Evolutionary conservation across 1,140 invertebrate genomes (phyloP), one percentile per base, ranked within the genome.

Genomic region (Lepidurus apus): DNA sequence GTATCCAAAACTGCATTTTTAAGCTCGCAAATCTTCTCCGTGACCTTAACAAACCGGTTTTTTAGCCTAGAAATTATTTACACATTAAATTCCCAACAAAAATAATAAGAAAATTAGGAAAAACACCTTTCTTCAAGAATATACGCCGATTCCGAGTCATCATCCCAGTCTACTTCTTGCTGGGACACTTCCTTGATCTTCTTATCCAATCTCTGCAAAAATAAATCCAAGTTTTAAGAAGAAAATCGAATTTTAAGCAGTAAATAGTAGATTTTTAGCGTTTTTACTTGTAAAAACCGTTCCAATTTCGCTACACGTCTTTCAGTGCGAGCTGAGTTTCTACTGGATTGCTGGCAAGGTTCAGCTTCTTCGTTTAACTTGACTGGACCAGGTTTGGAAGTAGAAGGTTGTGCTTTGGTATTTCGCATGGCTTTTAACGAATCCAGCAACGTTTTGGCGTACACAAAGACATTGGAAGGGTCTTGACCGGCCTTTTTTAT

Each of bases 151-250:
- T 43, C 24, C 21, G 74, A 21, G 5, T 78, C 78, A 9, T 43
- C 78, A 34, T 47, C 74, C 42, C 7, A 44, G 45, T 75, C 73
- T 7, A 79, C 73, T 75, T 79, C 78, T 44, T 74, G 42, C 42
- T 42, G 34, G 5, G 73, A 44, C 21, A 79, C 26, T 53, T 79
- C 74, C 44, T 79, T 75, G 13, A 79, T 79, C 45, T 79, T 79
- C 42, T 75, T 75, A 75, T 75, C 73, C 42, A 79, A 43, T 13
- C n/a, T 34, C 78, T 79, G 13, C 13, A 0, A 65, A 65, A 65
- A 3, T 17, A 1, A 21, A 34, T 3, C 34, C 34, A 34, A 34
- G 34, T 34, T 34, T 34, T 34, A 34, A 0, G 1, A 65, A 17
- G 17, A 65, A 7, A 65, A 65, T 65, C 21, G 3, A 7, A 65